Percentiles rank a stretch among this genome's conserved stretches.
phyloP scores from a whole-genome alignment of 2,888 invertebrate genomes.

The Pelosia muscerda region DNA sequence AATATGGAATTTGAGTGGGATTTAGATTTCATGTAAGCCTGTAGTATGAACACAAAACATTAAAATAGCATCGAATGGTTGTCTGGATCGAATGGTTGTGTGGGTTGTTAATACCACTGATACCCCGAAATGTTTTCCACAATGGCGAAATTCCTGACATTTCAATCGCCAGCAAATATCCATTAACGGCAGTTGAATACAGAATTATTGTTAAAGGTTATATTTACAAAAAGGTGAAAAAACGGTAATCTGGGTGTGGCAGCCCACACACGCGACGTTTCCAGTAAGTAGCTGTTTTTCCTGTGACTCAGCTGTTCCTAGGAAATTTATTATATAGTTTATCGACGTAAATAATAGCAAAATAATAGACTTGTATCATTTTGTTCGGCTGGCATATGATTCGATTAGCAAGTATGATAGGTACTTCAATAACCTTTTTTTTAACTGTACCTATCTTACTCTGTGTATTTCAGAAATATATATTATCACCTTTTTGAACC shows the following conservation, averaged over 20 bases:
- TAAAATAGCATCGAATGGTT: too few species aligned
- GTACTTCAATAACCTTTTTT: neutral
- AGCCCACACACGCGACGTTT: slow-evolving; percentile 35
- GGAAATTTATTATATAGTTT: slow-evolving; percentile 22
- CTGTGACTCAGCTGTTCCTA: slow-evolving; percentile 48
- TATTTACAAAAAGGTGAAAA: slow-evolving; percentile 25
- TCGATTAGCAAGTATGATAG: too few species aligned
- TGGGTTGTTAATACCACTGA: neutral
- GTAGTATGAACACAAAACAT: too few species aligned
- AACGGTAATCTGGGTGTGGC: slow-evolving; percentile 41
- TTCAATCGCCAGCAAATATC: slow-evolving; percentile 7
- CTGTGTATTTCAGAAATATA: too few species aligned
- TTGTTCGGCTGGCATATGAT: neutral
- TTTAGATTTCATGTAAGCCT: too few species aligned
- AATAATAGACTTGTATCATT: neutral
- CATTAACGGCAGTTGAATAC: slow-evolving; percentile 6
- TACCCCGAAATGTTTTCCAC: neutral
- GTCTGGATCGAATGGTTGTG: too few species aligned
- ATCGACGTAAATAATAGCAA: slow-evolving; percentile 1
- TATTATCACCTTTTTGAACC: too few species aligned
- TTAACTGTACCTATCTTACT: too few species aligned
- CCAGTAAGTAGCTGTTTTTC: slow-evolving; percentile 35
- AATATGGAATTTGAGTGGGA: too few species aligned
- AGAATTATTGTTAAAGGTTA: slow-evolving; percentile 28
- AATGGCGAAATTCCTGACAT: neutral